phyloP scores from a whole-genome alignment of 2,113 vertebrate genomes.

The Ctenodactylus gundi region DNA sequence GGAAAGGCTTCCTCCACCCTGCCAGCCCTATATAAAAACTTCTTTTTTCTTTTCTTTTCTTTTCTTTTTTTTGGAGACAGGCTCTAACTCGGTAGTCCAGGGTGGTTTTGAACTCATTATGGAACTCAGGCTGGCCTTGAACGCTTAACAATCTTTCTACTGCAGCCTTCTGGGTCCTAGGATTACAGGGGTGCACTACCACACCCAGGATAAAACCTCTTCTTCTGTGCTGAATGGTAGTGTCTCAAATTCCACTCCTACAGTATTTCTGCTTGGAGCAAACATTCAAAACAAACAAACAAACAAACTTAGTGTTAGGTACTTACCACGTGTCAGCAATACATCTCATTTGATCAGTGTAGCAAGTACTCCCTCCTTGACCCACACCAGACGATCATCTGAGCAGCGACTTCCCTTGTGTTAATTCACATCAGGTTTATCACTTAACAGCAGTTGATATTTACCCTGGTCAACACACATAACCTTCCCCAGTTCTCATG shows the following conservation, averaged over 20 bases:
- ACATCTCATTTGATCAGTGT: too few species aligned
- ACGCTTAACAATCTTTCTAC: too few species aligned
- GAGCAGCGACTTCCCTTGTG: background rate
- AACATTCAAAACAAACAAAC: background rate
- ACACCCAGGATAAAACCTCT: too few species aligned
- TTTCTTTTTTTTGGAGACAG: too few species aligned
- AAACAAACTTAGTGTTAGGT: background rate
- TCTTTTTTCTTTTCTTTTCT: too few species aligned
- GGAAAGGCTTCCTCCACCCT: background rate
- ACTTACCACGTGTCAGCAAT: background rate
- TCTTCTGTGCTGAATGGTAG: accelerated
- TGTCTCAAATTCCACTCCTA: background rate
- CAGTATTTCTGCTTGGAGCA: background rate
- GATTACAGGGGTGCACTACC: too few species aligned
- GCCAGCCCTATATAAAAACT: background rate
- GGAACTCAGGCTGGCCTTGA: too few species aligned
- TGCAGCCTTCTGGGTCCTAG: too few species aligned
- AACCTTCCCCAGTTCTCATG: background rate
- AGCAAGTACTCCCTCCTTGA: background rate
- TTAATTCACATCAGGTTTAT: background rate
- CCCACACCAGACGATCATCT: accelerated
- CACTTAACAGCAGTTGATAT: background rate
- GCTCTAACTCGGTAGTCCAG: too few species aligned
- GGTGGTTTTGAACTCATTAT: too few species aligned
- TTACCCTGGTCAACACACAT: background rate